Base-by-base conservation (phyloP, 1,140 invertebrate genomes). In the Drosophila parabipectinata region DNA sequence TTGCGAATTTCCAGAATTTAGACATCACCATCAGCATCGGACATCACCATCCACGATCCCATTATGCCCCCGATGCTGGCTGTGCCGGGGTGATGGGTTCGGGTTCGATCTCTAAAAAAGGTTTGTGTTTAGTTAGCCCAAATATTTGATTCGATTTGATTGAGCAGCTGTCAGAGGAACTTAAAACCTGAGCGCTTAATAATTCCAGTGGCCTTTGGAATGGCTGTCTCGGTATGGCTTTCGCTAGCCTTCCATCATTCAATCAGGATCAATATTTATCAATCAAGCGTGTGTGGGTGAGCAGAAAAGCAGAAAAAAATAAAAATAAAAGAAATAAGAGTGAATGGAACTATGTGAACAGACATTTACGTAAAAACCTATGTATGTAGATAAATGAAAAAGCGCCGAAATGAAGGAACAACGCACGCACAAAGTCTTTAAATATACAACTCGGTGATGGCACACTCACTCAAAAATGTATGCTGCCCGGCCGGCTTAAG, bases 181-280 rank as follows among this genome's bases (percentile, higher is more conserved):
- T 79, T 72, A 53, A 82, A 82, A 78, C 83, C 79, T 85, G 83
- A 88, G 73, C 77, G 71, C 77, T 73, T 61, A 74, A 83, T 83
- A 84, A 72, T 72, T 74, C 45, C 55, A 53, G 44, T 58, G 69
- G 57, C 44, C 39, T 60, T 26, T 58, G 57, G 53, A 58, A 52
- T 60, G 61, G 44, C 67, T 66, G 79, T 62, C 72, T 62, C 7
- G 41, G 79, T 1, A 28, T 28, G 26, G 63, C 72, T 77, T 66
- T 77, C 63, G 82, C 75, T 75, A 87, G 82, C 82, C 74, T 82
- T 85, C 83, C 82, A 85, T 85, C 82, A 85, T 85, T 85, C 82
- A 85, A 85, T 85, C 82, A 85, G 82, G 82, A 85, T 85, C 82
- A 85, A 88, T 85, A 85, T 88, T 85, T 85, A 82, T 87, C 79